phyloP scores from a whole-genome alignment of 2,888 invertebrate species.

The Holacanthella duospinosa region DNA sequence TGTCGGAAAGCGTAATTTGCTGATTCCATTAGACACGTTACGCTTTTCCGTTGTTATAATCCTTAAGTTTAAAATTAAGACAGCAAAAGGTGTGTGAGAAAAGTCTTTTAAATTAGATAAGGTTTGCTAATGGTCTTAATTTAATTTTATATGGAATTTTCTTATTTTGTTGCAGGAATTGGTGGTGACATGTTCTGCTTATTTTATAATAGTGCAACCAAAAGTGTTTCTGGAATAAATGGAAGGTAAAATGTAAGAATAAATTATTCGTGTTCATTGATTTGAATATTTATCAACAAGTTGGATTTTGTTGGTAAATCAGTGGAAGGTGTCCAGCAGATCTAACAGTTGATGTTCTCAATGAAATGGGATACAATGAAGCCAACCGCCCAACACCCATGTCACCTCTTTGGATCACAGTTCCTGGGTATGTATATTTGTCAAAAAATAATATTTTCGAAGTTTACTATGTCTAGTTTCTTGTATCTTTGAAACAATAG shows the following conservation, averaged over 20 bases:
- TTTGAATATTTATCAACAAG: not conserved
- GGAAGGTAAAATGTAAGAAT: slow-evolving; percentile 38
- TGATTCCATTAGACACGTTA: no score
- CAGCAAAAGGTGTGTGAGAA: no score
- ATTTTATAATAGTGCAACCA: slow-evolving; percentile 40
- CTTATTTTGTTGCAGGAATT: slow-evolving; percentile 34
- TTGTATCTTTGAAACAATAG: no score
- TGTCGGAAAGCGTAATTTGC: no score
- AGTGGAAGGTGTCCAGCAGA: slow-evolving; percentile 32
- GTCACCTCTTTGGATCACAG: slow-evolving; percentile 31
- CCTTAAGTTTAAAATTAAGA: no score
- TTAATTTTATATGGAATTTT: not conserved
- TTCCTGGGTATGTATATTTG: slow-evolving; percentile 30
- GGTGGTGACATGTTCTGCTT: slow-evolving; percentile 44
- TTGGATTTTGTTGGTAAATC: slow-evolving; percentile 16
- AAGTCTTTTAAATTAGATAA: no score
- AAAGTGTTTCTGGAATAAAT: slow-evolving; percentile 41
- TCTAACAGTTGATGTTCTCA: slow-evolving; percentile 31
- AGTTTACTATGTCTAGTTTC: not conserved
- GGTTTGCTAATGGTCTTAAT: no score
- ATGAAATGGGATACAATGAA: slow-evolving; percentile 26
- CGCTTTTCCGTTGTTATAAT: no score
- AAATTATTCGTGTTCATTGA: not conserved
- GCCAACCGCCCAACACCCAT: slow-evolving; percentile 23
- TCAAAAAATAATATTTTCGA: not conserved